Conservation (phyloP, 2,888 invertebrate species). For the Parasteatoda lunata region DNA sequence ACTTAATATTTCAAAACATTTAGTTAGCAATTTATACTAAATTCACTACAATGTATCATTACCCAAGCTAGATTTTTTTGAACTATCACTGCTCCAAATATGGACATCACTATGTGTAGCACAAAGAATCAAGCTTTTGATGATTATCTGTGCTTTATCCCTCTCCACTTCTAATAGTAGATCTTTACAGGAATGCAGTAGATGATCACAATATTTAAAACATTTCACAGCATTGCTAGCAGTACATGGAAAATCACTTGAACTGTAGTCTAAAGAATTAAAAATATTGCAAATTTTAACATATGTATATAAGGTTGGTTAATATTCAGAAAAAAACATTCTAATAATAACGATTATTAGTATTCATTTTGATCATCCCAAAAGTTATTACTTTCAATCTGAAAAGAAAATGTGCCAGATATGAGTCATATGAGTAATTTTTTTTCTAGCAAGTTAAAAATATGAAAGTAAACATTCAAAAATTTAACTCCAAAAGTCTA, state of each 20-base stretch:
- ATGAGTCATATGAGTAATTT: too few species aligned
- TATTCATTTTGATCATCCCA: too few species aligned
- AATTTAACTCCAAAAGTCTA: too few species aligned
- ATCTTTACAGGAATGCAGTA: constrained; percentile 7
- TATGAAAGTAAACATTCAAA: too few species aligned
- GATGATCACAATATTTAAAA: constrained; percentile 18
- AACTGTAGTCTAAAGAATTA: constrained; percentile 36
- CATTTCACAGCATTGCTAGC: constrained; percentile 34
- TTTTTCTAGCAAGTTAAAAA: too few species aligned
- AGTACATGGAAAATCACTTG: constrained; percentile 26
- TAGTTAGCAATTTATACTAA: not conserved
- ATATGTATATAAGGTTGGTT: not conserved
- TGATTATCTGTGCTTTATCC: constrained; percentile 14
- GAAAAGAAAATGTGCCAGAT: too few species aligned
- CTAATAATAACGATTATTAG: too few species aligned
- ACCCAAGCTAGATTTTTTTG: constrained; percentile 16
- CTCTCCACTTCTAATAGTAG: too few species aligned
- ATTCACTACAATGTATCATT: not conserved
- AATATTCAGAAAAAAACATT: too few species aligned
- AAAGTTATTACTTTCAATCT: too few species aligned
- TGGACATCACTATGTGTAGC: constrained; percentile 30
- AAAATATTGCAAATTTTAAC: not conserved
- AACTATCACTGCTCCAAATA: constrained; percentile 33
- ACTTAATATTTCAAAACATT: not conserved
- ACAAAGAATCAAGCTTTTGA: constrained; percentile 35